A percentile compares a stretch with the other conserved stretches of the same genome.
Conservation (phyloP, 2,888 invertebrate genomes). For the Melinaea marsaeus region DNA sequence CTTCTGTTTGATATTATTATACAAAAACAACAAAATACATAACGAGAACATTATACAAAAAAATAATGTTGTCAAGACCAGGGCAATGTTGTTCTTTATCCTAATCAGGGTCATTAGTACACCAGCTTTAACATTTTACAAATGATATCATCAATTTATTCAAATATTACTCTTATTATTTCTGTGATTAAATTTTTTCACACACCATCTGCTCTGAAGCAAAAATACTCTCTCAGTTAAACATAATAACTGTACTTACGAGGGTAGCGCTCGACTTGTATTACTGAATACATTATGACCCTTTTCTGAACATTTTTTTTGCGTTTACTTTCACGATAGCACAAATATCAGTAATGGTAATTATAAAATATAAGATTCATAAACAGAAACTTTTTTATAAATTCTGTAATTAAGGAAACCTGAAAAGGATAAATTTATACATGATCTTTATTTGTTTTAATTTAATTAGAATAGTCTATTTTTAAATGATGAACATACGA, state of each 20-base stretch:
- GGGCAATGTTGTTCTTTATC: background rate
- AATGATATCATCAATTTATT: background rate
- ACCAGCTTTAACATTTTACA: background rate
- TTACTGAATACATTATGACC: constrained; percentile 13
- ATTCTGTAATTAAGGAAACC: no score
- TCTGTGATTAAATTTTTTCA: constrained; percentile 24
- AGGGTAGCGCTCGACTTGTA: constrained; percentile 8
- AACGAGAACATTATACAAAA: background rate
- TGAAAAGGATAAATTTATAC: no score
- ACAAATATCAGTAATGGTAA: no score
- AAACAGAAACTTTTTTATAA: no score
- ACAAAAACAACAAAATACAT: background rate
- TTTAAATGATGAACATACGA: no score
- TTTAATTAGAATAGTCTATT: no score
- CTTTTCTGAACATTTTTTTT: constrained; percentile 1
- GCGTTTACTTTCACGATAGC: background rate
- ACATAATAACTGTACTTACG: constrained; percentile 19
- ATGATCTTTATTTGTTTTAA: no score
- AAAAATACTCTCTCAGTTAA: constrained; percentile 22
- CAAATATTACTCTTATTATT: background rate
- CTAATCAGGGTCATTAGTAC: background rate
- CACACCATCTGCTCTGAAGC: constrained; percentile 16
- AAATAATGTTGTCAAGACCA: background rate
- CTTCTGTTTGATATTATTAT: background rate
- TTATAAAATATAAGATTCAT: no score